Conservation (phyloP, 2,113 vertebrate genomes). For the Cryptomyrus ogoouensis region DNA sequence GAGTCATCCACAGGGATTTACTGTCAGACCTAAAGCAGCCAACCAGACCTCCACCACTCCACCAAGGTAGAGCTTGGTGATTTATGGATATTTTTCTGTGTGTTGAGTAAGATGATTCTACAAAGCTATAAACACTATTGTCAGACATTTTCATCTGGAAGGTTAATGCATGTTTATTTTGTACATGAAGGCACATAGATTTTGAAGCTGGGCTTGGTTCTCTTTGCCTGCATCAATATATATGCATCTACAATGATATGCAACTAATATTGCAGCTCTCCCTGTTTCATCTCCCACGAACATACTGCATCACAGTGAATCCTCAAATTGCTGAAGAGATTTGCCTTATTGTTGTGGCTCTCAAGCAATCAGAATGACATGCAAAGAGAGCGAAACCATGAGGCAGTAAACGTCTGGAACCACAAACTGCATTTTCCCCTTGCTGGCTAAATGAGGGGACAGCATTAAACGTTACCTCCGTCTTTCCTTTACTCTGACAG, state of each 20-base stretch:
- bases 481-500: slow-evolving; percentile 99
- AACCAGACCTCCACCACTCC: not conserved
- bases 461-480: slow-evolving; percentile 74
- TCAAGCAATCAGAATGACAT: not conserved
- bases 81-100: not conserved
- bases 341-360: not conserved
- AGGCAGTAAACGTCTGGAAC: not conserved
- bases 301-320: not conserved
- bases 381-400: not conserved
- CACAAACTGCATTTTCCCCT: not conserved
- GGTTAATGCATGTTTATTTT: not conserved
- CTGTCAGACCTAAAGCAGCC: not conserved
- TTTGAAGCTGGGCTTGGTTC: not conserved
- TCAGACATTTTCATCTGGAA: not conserved
- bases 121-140: not conserved
- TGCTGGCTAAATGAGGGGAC: not conserved
- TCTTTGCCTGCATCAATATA: not conserved
- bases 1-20: not conserved
- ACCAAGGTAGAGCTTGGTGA: not conserved
- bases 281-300: not conserved
- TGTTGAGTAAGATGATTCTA: not conserved
- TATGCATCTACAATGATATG: not conserved
- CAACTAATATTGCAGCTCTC: not conserved
- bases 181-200: not conserved
- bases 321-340: not conserved